Evolutionary conservation across 2,797 vertebrate species (phyloP), one percentile per base, ranked within the genome.

Genomic region (Spinibarbus caldwelli): DNA sequence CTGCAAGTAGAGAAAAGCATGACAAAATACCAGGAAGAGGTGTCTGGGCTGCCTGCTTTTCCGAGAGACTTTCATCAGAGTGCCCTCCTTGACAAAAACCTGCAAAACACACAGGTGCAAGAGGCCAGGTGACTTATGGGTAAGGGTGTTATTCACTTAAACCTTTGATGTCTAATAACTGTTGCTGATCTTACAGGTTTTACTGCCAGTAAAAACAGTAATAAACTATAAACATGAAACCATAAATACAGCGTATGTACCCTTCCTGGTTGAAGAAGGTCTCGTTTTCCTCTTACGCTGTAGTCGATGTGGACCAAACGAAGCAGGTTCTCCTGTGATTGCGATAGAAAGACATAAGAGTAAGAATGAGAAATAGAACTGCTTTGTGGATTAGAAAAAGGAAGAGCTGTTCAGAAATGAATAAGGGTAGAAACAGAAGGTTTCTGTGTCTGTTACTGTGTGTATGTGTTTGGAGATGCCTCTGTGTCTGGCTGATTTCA

Each of bases 1-100:
- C 4, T 31, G 23, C 11, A 31, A 80, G 19, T 4, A 23, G 49
- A n/a, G 14, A 49, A 41, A 86, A 52, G 34, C 6, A 34, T 26
- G 19, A 62, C 26, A 49, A 76, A 23, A 97, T 96, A 99, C 98
- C 97, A 99, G 92, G 90, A 99, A 99, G 90, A 99, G 94, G 89
- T 99, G 97, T 66, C 98, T 94, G 29, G 97, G 97, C 81, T 97
- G 97, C 83, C 95, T 92, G 90, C 89, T 96, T 91, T 97, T 98
- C 82, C 96, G 96, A 0, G 96, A 97, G 45, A 99, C 96, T 93
- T 98, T 99, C 97, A 97, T 98, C 82, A 99, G 94, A 0, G 97
- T 99, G 70, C 98, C 98, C 90, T 99, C 98, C 92, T 99, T 99
- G 62, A 99, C 96, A 92, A 99, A 99, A 91, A 97, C 94, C 98